These are phyloP conservation scores for Pammene fasciana DNA, from an alignment of 2,888 invertebrate species.

Conservation along the genomic window DNA sequence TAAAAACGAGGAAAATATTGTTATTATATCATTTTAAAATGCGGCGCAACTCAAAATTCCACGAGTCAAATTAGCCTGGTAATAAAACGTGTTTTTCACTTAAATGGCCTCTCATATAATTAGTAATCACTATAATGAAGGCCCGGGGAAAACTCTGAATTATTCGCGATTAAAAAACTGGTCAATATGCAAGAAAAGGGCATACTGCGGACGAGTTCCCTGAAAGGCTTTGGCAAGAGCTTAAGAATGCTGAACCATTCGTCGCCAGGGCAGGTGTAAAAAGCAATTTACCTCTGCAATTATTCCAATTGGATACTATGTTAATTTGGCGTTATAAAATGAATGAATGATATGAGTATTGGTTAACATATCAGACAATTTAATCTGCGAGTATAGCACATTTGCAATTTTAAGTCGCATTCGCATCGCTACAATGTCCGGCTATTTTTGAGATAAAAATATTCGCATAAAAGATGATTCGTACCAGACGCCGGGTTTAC, in stretches of 20 bases:
- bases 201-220: conserved; percentile 31
- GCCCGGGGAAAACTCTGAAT: conserved; percentile 35
- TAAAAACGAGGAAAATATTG: conserved; percentile 32
- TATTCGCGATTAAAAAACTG: conserved; percentile 37
- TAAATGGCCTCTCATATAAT: conserved; percentile 35
- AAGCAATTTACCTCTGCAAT: conserved; percentile 35
- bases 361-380: conserved; percentile 15
- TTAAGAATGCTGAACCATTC: conserved; percentile 36
- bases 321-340: conserved; percentile 35
- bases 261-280: conserved; percentile 35
- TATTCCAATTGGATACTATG: conserved; percentile 36
- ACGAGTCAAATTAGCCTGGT: conserved; percentile 32
- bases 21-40: conserved; percentile 33
- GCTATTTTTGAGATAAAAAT: conserved; percentile 4
- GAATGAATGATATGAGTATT: conserved; percentile 20
- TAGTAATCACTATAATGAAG: conserved; percentile 36
- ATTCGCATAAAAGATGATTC: conserved; percentile 11
- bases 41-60: conserved; percentile 33
- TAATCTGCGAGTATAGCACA: conserved; percentile 3
- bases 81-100: conserved; percentile 40
- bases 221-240: conserved; percentile 34
- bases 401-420: conserved; percentile 15
- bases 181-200: conserved; percentile 32
- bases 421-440: neutral
- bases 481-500: conserved; percentile 8